phyloP scores from a whole-genome alignment of 2,113 vertebrate genomes.

The Microcebus tavaratra region DNA sequence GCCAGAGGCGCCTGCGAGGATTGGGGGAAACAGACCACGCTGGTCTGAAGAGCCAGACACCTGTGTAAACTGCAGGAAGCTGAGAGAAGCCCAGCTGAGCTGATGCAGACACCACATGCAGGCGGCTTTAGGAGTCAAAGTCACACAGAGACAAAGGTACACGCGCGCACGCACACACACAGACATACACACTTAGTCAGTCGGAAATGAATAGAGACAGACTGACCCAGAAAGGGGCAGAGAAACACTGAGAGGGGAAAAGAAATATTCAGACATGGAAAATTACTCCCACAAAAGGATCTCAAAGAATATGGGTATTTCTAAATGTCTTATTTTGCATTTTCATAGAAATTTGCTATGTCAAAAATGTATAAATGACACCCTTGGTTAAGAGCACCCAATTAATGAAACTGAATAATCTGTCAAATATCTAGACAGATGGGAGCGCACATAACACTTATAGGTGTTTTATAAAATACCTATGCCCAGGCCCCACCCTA shows the following conservation, averaged over 20 bases:
- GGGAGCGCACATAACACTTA: not conserved
- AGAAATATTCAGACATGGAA: not conserved
- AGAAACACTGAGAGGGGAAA: not conserved
- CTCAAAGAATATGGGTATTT: not conserved
- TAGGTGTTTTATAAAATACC: not conserved
- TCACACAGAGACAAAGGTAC: slow-evolving; percentile 43
- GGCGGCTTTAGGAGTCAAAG: slow-evolving; percentile 24
- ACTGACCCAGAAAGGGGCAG: not conserved
- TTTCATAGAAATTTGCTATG: not conserved
- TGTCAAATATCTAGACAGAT: not conserved
- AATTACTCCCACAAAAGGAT: not conserved
- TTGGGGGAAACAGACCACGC: slow-evolving; percentile 58
- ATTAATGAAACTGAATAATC: slow-evolving; percentile 27
- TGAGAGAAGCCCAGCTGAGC: slow-evolving; percentile 70
- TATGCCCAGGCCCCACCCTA: not conserved
- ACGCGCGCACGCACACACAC: fast-evolving
- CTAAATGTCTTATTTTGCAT: not conserved
- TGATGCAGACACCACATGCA: slow-evolving; percentile 74
- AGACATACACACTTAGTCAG: not conserved
- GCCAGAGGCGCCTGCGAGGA: slow-evolving; percentile 54
- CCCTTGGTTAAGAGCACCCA: not conserved
- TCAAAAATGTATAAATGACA: slow-evolving; percentile 17
- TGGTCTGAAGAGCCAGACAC: slow-evolving; percentile 71
- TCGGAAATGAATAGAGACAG: not conserved
- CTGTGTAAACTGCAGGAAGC: slow-evolving; percentile 79